These are phyloP conservation scores for Electrona antarctica DNA, from an alignment of 2,113 vertebrate genomes.

Conservation along the genomic window DNA sequence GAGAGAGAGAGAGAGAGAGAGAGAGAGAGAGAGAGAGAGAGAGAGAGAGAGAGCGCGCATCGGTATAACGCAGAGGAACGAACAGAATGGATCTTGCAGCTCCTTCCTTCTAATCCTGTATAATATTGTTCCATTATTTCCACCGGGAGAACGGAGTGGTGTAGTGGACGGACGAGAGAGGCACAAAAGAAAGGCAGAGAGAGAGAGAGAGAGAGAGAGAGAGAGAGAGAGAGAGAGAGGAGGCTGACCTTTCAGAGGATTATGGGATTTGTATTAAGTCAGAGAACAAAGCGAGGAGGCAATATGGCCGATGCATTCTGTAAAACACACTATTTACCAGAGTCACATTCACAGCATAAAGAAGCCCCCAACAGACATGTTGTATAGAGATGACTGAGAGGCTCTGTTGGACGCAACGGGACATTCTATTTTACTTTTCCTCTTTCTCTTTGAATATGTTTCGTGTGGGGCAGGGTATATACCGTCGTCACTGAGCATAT, in stretches of 20 bases:
- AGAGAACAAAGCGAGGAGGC: slow-evolving; percentile 58
- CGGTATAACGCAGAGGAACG: not conserved
- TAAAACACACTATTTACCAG: slow-evolving; percentile 58
- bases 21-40: not conserved
- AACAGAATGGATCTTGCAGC: slow-evolving; percentile 20
- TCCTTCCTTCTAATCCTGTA: slow-evolving; percentile 38
- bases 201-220: slow-evolving; percentile 45
- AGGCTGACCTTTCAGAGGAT: slow-evolving; percentile 70
- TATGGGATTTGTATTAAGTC: slow-evolving; percentile 65
- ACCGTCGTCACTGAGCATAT: too few species aligned
- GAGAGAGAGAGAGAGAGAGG: slow-evolving; percentile 44
- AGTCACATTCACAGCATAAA: slow-evolving; percentile 30
- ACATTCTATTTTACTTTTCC: too few species aligned
- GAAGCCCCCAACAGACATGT: slow-evolving; percentile 18
- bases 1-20: slow-evolving; percentile 35
- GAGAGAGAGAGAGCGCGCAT: not conserved
- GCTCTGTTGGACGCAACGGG: not conserved
- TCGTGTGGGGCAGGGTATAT: too few species aligned
- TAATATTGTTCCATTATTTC: slow-evolving; percentile 59
- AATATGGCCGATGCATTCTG: slow-evolving; percentile 65
- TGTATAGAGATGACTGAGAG: slow-evolving; percentile 9
- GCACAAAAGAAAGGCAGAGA: not conserved
- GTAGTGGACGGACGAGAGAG: not conserved
- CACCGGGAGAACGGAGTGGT: slow-evolving; percentile 26
- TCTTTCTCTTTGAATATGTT: too few species aligned